Base-by-base conservation (phyloP, 1,140 invertebrate genomes). In the Drosophila leontia region DNA sequence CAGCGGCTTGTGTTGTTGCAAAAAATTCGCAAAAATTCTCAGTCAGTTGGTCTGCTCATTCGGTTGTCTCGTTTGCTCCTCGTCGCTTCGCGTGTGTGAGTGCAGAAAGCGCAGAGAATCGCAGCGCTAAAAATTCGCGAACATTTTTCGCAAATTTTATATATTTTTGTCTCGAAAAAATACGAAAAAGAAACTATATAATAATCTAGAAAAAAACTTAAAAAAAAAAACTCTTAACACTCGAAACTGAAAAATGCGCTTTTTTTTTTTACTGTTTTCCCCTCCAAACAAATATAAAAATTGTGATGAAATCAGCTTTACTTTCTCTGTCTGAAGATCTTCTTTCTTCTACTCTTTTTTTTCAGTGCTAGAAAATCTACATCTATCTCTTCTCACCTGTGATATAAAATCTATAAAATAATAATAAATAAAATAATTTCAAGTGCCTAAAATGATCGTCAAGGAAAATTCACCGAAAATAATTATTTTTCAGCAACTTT, bases 31-130 rank as follows among this genome's bases (percentile, higher is more conserved):
- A 56, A 56, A 55, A 56, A 56, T 56, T 56, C 74, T 56, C 75
- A 71, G 76, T 64, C 75, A 78, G 76, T 78, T 78, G 75, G 84
- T 81, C 80, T 65, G 85, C 83, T 88, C 84, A 88, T 88, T 88
- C 85, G 80, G 84, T 83, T 88, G 84, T 90, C 78, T 88, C 84
- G 84, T 84, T 90, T 90, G 85, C 84, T 88, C 84, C 84, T 88
- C 84, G 84, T 88, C 84, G 84, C 84, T 84, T 88, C 84, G 70
- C 84, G 70, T 86, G 85, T 87, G 85, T 87, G 84, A 88, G 78
- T 88, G 80, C 61, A 75, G 63, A 74, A 47, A 59, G 60, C 58
- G 41, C 45, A 47, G 48, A 59, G 61, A 60, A 62, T 56, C 45
- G 12, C 64, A 51, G 9, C 44, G 26, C 51, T 15, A 17, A 55